A percentile compares a stretch with the other conserved stretches of the same genome.
phyloP scores from a whole-genome alignment of 2,113 vertebrate species.

The Reinhardtius hippoglossoides region DNA sequence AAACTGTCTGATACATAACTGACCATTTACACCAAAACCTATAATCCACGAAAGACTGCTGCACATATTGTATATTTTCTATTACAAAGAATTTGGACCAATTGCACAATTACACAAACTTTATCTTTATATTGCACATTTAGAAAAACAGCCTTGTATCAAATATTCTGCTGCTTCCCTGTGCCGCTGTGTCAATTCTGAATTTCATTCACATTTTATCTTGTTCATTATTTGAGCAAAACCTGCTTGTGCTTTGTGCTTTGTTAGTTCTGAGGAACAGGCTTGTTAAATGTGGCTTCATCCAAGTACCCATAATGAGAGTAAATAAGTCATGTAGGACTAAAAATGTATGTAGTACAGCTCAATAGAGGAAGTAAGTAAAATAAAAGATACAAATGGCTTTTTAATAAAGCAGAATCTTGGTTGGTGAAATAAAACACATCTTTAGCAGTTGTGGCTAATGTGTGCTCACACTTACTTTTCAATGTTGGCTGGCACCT shows the following conservation, averaged over 20 bases:
- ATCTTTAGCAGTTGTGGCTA: background rate
- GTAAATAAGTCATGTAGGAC: background rate
- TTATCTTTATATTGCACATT: no score
- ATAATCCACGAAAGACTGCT: no score
- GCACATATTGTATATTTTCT: no score
- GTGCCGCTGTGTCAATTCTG: no score
- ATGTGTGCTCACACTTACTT: constrained; percentile 70
- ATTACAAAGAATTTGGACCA: no score
- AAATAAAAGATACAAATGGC: background rate
- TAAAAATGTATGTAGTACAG: background rate
- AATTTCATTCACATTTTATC: no score
- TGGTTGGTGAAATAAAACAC: background rate
- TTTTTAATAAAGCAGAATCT: background rate
- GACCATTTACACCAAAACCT: no score
- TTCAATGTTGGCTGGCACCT: constrained; percentile 74
- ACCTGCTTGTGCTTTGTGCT: background rate
- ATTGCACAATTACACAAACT: no score
- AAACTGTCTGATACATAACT: no score
- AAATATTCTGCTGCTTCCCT: background rate
- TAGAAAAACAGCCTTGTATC: no score
- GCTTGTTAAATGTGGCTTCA: background rate
- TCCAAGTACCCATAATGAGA: background rate
- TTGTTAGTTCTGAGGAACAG: background rate
- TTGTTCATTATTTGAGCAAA: background rate
- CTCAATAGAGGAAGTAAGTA: background rate